Evolutionary conservation across 2,113 vertebrate species (phyloP).

Genomic region (Syrrhaptes paradoxus): DNA sequence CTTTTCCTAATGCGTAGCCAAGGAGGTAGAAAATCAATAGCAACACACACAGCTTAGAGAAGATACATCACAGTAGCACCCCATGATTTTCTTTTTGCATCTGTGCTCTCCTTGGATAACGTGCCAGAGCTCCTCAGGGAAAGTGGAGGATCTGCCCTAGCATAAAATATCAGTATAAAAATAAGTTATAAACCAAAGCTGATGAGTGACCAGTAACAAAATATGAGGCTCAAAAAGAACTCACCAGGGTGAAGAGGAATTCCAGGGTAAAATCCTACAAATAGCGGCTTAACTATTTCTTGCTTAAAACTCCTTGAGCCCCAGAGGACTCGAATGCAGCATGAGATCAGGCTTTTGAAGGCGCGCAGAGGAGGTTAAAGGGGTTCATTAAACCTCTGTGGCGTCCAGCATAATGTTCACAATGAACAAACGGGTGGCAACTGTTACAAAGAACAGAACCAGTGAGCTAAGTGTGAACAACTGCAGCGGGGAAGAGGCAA

Average conservation of each 20-base stretch:
- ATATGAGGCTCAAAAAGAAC: neutral
- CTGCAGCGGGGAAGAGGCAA: neutral
- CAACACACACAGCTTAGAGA: neutral
- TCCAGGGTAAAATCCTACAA: neutral
- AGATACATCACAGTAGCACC: neutral
- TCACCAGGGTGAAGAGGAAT: neutral
- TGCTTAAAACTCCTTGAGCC: neutral
- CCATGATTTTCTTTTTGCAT: neutral
- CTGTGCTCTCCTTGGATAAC: neutral
- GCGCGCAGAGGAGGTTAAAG: neutral
- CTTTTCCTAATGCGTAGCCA: neutral
- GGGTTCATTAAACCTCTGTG: neutral
- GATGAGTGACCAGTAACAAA: neutral
- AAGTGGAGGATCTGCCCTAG: neutral
- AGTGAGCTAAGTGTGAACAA: neutral
- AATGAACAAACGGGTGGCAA: neutral
- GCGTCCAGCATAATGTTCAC: accelerated
- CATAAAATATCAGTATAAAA: neutral
- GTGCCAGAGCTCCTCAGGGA: neutral
- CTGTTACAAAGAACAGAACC: neutral
- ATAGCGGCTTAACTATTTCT: neutral
- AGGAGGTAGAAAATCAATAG: neutral
- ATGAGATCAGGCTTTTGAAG: neutral
- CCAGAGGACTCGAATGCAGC: neutral
- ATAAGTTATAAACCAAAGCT: neutral